Evolutionary conservation across 2,888 invertebrate genomes (phyloP).

Genomic region (Stratiomys singularior): DNA sequence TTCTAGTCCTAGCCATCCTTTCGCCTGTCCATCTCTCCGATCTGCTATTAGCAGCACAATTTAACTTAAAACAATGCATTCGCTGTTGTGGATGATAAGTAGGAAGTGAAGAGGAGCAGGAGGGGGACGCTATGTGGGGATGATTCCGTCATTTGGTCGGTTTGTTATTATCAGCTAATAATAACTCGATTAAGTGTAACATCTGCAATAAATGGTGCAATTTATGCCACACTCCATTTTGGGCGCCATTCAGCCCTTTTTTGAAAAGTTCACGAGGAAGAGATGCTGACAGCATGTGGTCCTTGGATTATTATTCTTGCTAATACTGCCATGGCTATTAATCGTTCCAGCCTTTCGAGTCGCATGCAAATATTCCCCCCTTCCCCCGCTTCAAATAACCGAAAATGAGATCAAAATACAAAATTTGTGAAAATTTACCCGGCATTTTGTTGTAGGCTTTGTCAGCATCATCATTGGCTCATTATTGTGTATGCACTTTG

Average conservation of each 20-base stretch:
- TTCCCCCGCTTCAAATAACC: neutral
- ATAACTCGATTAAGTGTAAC: constrained; percentile 41
- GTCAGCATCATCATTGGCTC: no score
- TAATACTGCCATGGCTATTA: neutral
- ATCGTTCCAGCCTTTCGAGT: neutral
- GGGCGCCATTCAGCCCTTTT: neutral
- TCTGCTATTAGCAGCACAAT: neutral
- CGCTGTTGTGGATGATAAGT: neutral
- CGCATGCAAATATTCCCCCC: neutral
- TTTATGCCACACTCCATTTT: neutral
- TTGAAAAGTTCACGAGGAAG: neutral
- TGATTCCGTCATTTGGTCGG: neutral
- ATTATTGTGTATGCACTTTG: neutral
- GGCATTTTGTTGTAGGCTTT: no score
- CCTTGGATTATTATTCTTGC: neutral
- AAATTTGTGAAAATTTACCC: no score
- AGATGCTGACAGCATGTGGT: neutral
- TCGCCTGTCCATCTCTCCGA: neutral
- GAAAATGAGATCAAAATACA: neutral
- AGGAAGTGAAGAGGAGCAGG: neutral
- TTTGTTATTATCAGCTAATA: constrained; percentile 41
- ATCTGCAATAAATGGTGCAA: constrained; percentile 38
- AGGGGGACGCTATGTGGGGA: neutral
- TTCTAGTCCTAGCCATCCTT: neutral
- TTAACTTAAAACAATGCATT: no score